Base-by-base conservation (phyloP, 1,140 invertebrate species). In the Marisa cornuarietis region DNA sequence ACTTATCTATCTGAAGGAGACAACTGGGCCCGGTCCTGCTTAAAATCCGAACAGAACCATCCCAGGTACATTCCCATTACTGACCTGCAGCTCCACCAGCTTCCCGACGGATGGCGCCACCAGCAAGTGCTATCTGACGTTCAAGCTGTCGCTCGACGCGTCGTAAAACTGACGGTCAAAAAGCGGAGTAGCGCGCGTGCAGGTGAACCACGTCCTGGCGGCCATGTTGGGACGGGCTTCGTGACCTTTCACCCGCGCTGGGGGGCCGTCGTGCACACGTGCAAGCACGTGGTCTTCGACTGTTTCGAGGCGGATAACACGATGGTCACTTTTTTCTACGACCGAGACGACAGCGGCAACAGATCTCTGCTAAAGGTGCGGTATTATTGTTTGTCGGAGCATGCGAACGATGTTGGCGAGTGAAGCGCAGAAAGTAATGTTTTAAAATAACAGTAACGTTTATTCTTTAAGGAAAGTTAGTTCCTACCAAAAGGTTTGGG, bases 201-300 rank as follows among this genome's bases (percentile, higher is more conserved):
- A 22, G 71, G 49, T 31, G 71, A 1, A 1, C 24, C 26, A 16
- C 24, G 14, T 72, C 26, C 63, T 10, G 18, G 42, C 8, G 52
- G 62, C 22, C 81, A 79, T n/a, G 24, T 42, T 54, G 80, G 80
- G 18, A 62, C 76, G 5, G 80, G 80, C 22, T 81, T 78, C 51
- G 54, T 81, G 61, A 81, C 80, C 52, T 74, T 73, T 73, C 76
- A 81, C 71, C 65, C 61, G 14, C 61, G 13, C 20, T 26, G 63
- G 58, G 76, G 76, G 1, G 49, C 62, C 9, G 18, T 81, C 0
- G 76, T 81, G 18, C 75, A 81, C 61, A 81, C 80, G 22, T 78
- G 80, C 63, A 81, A 81, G 76, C 80, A 81, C 62, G 80, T 81
- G 22, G 76, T 81, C 24, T 51, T 63, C 4, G 76, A 81, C 74